Base-by-base conservation (phyloP, 2,888 invertebrate genomes). In the Megaustenia siamemsis region DNA sequence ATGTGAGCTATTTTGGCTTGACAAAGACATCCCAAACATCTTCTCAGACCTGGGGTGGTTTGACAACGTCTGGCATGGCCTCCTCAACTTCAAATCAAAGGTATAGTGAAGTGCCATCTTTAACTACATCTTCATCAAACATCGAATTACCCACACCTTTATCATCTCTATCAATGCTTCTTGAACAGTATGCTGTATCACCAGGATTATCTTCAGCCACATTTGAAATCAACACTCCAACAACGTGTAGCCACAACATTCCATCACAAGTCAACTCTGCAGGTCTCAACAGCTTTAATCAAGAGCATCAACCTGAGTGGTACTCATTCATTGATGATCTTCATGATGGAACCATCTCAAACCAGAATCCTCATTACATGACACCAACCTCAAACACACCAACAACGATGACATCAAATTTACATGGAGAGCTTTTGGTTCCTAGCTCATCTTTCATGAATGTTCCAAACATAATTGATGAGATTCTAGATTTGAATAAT, bases 261-360 rank as follows among this genome's bases (percentile, higher is more conserved):
- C 60, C 78, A 18, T 40, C 53, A 0, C 71, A 78, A 40, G 75
- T 75, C 45, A 15, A 69, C 2, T 28, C 82, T 6, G 38, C 83
- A 3, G 81, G 71, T 18, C 75, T 84, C 21, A 84, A 32, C 21
- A 71, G 85, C 40, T 82, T 77, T 45, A 82, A 82, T 12, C 66
- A 81, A 1, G 85, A 85, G 49, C 85, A 76, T 10, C 81, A 85
- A 35, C 85, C 85, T 4, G 83, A 83, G 35, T 85, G 83, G 83
- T 87, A 87, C 73, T 86, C 85, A 21, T 86, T 83, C 75, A 69
- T 87, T 28, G 84, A 69, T 38, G 85, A 87, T 28, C 83, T 87
- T 60, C n/a, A 79, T 35, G 85, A 87, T 28, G 73, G 84, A 24
- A 38, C 43, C 21, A 35, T 66, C 4, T 71, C 83, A 24, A n/a